These are phyloP conservation scores for Ephialtes manifestator DNA, from an alignment of 2,888 invertebrate genomes.

Conservation along the genomic window DNA sequence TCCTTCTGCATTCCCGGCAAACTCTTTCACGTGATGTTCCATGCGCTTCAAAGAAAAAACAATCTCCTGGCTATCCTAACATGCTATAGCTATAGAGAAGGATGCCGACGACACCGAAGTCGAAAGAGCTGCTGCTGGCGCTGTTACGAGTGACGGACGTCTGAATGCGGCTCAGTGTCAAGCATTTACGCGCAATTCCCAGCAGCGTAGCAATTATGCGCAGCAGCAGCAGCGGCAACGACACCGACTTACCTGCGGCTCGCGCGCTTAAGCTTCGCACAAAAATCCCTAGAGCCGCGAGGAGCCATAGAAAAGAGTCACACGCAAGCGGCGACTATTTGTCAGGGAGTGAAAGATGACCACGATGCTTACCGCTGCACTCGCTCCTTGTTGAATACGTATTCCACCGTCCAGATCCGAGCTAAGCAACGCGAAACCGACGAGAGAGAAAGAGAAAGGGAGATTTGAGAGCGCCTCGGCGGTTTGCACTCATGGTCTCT, in stretches of 20 bases:
- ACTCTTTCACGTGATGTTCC: background rate
- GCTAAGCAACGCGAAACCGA: background rate
- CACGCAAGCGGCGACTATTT: slow-evolving; percentile 73
- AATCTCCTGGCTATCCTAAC: slow-evolving; percentile 3
- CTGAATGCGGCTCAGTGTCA: slow-evolving; percentile 75
- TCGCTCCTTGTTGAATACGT: background rate
- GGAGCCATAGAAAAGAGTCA: slow-evolving; percentile 58
- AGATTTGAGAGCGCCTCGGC: slow-evolving; percentile 43
- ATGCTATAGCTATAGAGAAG: background rate
- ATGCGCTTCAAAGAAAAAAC: slow-evolving; percentile 15
- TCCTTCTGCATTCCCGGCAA: background rate
- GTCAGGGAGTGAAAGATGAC: slow-evolving; percentile 79
- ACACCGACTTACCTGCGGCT: slow-evolving; percentile 48
- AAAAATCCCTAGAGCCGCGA: slow-evolving; percentile 60
- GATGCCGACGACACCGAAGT: slow-evolving; percentile 45
- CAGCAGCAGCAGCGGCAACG: slow-evolving; percentile 58
- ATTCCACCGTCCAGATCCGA: slow-evolving; percentile 8
- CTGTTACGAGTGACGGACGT: slow-evolving; percentile 76
- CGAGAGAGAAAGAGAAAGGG: background rate
- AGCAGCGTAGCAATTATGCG: slow-evolving; percentile 77
- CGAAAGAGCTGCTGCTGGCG: slow-evolving; percentile 1
- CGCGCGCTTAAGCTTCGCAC: slow-evolving; percentile 12
- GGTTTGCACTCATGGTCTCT: slow-evolving; percentile 37
- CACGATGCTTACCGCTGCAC: slow-evolving; percentile 49
- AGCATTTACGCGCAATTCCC: slow-evolving; percentile 75